These are phyloP conservation scores for Nyctibius bracteatus DNA, from an alignment of 2,113 vertebrate species.

Conservation along the genomic window DNA sequence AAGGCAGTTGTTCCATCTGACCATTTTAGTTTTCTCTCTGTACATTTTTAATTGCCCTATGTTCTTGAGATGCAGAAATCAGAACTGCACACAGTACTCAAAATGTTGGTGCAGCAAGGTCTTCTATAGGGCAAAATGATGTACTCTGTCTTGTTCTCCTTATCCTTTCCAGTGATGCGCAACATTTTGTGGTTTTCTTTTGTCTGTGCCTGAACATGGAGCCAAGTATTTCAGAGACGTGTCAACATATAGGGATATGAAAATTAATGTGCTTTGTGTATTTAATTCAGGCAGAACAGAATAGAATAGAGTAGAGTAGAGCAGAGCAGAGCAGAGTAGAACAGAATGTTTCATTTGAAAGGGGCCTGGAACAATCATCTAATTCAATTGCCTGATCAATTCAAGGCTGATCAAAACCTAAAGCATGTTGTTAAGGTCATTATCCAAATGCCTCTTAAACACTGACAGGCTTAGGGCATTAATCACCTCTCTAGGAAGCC, in stretches of 20 bases:
- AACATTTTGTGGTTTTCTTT: background rate
- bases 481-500: background rate
- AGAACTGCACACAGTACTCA: background rate
- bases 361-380: background rate
- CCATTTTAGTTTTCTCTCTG: background rate
- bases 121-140: background rate
- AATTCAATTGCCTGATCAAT: background rate
- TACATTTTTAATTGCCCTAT: background rate
- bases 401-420: background rate
- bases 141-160: background rate
- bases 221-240: background rate
- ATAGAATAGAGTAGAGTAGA: too few relatives aligned
- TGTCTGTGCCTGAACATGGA: background rate
- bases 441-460: background rate
- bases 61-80: background rate
- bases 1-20: background rate
- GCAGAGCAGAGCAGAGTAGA: too few relatives aligned
- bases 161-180: background rate
- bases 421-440: background rate
- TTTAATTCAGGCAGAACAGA: background rate
- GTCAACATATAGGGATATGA: background rate
- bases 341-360: background rate
- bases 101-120: background rate
- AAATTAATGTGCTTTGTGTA: background rate
- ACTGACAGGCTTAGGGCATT: background rate